phyloP scores from a whole-genome alignment of 2,797 vertebrate species.

The Danio tinwini region DNA sequence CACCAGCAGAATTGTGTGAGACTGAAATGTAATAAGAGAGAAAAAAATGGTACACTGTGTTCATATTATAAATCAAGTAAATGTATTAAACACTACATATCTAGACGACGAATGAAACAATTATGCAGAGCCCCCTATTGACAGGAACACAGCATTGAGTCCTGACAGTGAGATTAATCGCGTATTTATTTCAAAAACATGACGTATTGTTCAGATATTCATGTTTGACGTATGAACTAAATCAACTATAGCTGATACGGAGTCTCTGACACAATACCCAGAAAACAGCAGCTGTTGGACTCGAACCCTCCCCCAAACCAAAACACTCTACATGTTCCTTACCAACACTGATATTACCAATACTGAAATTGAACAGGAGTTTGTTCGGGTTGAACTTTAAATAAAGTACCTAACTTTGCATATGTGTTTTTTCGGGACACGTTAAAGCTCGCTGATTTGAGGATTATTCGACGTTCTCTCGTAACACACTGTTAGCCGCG shows the following conservation, averaged over 20 bases:
- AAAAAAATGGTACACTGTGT: background rate
- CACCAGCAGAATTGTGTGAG: slow-evolving; percentile 97
- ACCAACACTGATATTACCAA: background rate
- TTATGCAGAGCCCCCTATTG: slow-evolving; percentile 11
- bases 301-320: slow-evolving; percentile 33
- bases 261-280: background rate
- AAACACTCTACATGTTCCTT: background rate
- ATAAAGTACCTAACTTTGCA: background rate
- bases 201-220: background rate
- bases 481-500: background rate
- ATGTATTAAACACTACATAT: background rate
- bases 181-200: background rate
- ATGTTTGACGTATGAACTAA: background rate
- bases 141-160: background rate
- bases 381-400: background rate
- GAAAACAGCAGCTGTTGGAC: slow-evolving; percentile 9
- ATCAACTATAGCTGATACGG: background rate
- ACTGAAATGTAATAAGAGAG: slow-evolving; percentile 75
- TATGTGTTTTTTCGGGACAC: too few relatives aligned
- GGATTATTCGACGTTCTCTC: background rate
- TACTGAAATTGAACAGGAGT: background rate
- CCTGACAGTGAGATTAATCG: background rate
- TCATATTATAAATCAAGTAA: background rate
- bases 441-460: background rate
- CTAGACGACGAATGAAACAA: background rate